A percentile compares a stretch with the other conserved stretches of the same genome.
Conservation (phyloP, 2,888 invertebrate genomes). For the Yponomeuta malinellus region DNA sequence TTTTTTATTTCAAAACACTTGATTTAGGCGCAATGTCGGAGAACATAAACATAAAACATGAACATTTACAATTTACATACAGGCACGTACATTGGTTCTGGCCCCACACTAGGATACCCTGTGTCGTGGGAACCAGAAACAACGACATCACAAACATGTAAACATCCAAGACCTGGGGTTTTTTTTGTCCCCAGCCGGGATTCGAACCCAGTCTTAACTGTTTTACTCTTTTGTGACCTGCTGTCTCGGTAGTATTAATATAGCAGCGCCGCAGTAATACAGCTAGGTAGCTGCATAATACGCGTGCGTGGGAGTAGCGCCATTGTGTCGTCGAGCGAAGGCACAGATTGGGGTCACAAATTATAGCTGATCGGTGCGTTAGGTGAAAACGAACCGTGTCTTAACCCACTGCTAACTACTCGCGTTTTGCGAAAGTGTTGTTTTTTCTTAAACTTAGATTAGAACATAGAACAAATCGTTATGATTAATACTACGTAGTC, state of each 20-base stretch:
- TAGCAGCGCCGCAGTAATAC: constrained; percentile 19
- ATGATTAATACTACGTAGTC: too few relatives aligned
- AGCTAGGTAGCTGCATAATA: constrained; percentile 42
- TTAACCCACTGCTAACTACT: not conserved
- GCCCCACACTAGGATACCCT: too few relatives aligned
- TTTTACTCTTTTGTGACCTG: not conserved
- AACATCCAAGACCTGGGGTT: too few relatives aligned
- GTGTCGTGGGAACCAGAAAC: too few relatives aligned
- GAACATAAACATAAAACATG: too few relatives aligned
- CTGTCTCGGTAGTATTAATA: not conserved
- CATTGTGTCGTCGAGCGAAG: constrained; percentile 33
- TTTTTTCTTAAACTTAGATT: not conserved
- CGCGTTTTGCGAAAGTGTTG: not conserved
- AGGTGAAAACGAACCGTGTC: not conserved
- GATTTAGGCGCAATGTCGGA: too few relatives aligned
- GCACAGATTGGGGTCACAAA: not conserved
- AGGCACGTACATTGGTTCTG: too few relatives aligned
- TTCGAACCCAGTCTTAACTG: not conserved
- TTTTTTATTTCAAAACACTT: too few relatives aligned
- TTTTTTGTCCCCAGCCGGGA: too few relatives aligned
- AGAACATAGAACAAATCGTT: too few relatives aligned
- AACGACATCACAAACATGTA: too few relatives aligned
- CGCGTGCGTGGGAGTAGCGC: constrained; percentile 50
- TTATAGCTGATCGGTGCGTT: not conserved
- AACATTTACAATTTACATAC: too few relatives aligned